A percentile compares a stretch with the other conserved stretches of the same genome.
Evolutionary conservation across 2,113 vertebrate genomes (phyloP).

Genomic region (Phalacrocorax pelagicus): DNA sequence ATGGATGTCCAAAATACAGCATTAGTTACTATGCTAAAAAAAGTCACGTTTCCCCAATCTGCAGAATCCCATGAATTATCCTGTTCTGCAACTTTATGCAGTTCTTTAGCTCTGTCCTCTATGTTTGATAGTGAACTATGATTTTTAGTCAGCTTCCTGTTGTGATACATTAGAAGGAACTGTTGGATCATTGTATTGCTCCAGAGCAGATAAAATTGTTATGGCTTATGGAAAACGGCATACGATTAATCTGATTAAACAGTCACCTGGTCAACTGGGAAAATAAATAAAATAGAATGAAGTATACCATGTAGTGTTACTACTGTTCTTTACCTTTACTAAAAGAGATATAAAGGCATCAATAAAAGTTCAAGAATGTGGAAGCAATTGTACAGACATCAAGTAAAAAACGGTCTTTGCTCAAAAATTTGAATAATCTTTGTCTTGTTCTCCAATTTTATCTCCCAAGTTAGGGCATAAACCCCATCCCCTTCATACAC

Average conservation of each 20-base stretch:
- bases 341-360: neutral
- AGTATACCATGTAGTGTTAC: neutral
- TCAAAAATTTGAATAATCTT: neutral
- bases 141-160: neutral
- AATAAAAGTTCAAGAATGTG: neutral
- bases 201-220: neutral
- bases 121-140: neutral
- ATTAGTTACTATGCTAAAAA: neutral
- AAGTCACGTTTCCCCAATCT: neutral
- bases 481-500: neutral
- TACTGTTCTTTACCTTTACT: neutral
- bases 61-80: neutral
- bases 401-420: neutral
- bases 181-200: neutral
- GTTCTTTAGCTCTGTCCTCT: neutral
- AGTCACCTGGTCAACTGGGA: neutral
- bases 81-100: neutral
- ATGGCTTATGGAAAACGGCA: neutral
- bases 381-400: neutral
- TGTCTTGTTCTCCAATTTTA: neutral
- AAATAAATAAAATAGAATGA: neutral
- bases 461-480: neutral
- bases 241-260: neutral
- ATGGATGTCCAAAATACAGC: neutral
- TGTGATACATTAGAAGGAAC: neutral